phyloP scores from a whole-genome alignment of 2,113 vertebrate genomes.

The Oreotrochilus melanogaster region DNA sequence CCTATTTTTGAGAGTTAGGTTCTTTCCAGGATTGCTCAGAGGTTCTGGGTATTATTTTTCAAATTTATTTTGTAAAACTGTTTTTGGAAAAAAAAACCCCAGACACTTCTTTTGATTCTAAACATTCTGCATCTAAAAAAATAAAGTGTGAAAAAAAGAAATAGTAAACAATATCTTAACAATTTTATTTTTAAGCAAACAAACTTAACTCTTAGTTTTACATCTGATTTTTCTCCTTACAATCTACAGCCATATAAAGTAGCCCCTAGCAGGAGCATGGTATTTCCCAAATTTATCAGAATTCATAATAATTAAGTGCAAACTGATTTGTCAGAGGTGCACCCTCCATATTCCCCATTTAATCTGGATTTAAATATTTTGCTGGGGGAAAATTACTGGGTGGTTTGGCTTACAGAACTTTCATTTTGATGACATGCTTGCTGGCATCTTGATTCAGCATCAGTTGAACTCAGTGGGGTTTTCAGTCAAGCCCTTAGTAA shows the following conservation, averaged over 20 bases:
- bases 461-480: not conserved
- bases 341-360: not conserved
- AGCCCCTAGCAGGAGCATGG: not conserved
- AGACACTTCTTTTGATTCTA: not conserved
- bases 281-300: not conserved
- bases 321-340: not conserved
- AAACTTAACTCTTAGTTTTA: not conserved
- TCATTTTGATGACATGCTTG: not conserved
- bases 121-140: not conserved
- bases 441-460: not conserved
- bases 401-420: not conserved
- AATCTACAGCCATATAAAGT: not conserved
- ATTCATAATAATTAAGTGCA: not conserved
- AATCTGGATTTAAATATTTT: not conserved
- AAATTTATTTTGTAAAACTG: not conserved
- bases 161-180: not conserved
- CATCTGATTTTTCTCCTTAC: not conserved
- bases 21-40: not conserved
- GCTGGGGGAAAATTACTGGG: not conserved
- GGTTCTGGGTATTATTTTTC: not conserved
- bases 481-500: not conserved
- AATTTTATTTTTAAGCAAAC: not conserved
- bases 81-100: not conserved
- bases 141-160: not conserved
- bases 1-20: not conserved